Evolutionary conservation across 2,888 invertebrate genomes (phyloP).

Genomic region (Acrobasis suavella): DNA sequence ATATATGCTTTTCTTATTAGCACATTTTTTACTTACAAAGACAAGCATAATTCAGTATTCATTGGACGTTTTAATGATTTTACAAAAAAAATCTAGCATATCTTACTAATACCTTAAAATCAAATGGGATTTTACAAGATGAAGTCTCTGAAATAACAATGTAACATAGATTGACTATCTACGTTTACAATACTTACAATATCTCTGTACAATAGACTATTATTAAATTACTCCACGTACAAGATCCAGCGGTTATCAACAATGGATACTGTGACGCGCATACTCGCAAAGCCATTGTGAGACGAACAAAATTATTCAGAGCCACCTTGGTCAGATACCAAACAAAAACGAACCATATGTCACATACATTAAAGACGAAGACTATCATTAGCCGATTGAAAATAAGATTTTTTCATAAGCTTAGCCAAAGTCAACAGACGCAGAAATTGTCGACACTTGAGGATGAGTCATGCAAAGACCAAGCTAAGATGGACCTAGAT

Average conservation of each 20-base stretch:
- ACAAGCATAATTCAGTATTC: no score
- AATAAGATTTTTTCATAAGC: no score
- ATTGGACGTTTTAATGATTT: no score
- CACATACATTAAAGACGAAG: constrained; percentile 2
- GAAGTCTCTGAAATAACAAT: no score
- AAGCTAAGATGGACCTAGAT: neutral
- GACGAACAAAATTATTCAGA: constrained; percentile 28
- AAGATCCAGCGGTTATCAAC: constrained; percentile 34
- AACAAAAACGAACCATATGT: constrained; percentile 11
- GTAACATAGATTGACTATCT: no score
- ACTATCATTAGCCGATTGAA: neutral
- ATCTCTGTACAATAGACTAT: constrained; percentile 34
- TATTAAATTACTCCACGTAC: constrained; percentile 40
- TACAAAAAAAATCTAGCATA: no score
- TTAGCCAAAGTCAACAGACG: constrained; percentile 23
- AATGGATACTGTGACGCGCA: constrained; percentile 37
- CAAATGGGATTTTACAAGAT: no score
- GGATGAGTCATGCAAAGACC: constrained; percentile 13
- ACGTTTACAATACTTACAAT: no score
- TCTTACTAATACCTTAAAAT: no score
- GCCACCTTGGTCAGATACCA: neutral
- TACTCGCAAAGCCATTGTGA: constrained; percentile 35
- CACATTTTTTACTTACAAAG: no score
- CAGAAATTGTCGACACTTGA: constrained; percentile 11
- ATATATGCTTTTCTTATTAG: no score